Evolutionary conservation across 1,140 invertebrate species (phyloP).

Genomic region (Planococcus citri): DNA sequence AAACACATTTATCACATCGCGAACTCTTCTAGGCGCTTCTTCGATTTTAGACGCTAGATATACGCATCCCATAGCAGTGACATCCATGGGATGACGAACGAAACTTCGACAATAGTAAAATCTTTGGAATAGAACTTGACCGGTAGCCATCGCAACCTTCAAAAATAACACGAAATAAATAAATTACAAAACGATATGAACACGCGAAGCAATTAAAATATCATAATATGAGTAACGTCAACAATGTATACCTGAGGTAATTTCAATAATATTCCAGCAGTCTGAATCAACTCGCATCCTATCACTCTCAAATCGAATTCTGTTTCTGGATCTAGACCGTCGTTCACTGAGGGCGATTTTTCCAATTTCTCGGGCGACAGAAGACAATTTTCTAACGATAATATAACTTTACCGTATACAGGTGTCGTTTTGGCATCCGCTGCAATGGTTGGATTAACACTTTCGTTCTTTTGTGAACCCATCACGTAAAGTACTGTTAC

Average conservation of each 20-base stretch:
- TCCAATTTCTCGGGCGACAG: conserved; percentile 73
- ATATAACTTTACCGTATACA: conserved; percentile 49
- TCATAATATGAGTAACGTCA: too few relatives aligned
- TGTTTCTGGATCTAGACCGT: conserved; percentile 78
- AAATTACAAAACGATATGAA: not conserved
- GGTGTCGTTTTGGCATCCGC: not conserved
- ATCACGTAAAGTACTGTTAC: too few relatives aligned
- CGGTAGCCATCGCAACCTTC: conserved; percentile 97
- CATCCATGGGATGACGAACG: conserved; percentile 97
- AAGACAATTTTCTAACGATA: conserved; percentile 88
- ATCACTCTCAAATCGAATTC: conserved; percentile 89
- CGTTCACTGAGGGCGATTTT: conserved; percentile 78
- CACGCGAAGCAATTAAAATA: not conserved
- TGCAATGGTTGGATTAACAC: not conserved
- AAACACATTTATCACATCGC: conserved; percentile 99
- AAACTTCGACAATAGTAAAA: conserved; percentile 99
- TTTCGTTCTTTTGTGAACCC: conserved; percentile 3
- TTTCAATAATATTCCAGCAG: conserved; percentile 85
- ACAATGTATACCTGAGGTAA: conserved; percentile 71
- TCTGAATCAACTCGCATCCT: conserved; percentile 97
- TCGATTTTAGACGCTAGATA: conserved; percentile 99
- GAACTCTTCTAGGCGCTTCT: conserved; percentile 84
- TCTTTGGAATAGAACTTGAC: conserved; percentile 94
- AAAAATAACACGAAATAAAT: not conserved
- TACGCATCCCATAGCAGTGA: conserved; percentile 95